Percentiles rank a stretch among this genome's conserved stretches.
phyloP scores from a whole-genome alignment of 2,797 vertebrate species.

The Alcedo atthis region DNA sequence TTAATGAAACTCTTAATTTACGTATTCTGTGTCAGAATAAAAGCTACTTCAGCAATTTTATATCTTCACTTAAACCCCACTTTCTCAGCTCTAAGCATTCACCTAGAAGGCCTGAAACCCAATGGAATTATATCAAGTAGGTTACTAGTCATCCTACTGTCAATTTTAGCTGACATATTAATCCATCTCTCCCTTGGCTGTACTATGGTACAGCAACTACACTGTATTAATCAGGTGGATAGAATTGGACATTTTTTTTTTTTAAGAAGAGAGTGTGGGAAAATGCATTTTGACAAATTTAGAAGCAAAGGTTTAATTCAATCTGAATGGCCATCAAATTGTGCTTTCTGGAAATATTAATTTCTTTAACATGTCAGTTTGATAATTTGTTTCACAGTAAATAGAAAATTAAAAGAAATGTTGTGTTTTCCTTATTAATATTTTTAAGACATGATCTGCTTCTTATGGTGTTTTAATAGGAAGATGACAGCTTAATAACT shows the following conservation, averaged over 20 bases:
- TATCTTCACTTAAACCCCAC: constrained; percentile 18
- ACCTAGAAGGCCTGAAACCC: constrained; percentile 43
- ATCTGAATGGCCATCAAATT: not conserved
- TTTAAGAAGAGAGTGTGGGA: constrained; percentile 24
- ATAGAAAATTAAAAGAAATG: not conserved
- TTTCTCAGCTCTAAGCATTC: constrained; percentile 26
- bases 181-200: constrained; percentile 70
- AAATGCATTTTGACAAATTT: constrained; percentile 41
- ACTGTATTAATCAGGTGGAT: constrained; percentile 63
- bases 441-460: not conserved
- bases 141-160: constrained; percentile 62
- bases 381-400: not conserved
- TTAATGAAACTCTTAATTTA: not conserved
- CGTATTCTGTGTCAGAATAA: not conserved
- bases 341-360: not conserved
- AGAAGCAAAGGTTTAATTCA: constrained; percentile 7
- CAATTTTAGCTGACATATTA: constrained; percentile 76
- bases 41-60: not conserved
- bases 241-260: not conserved
- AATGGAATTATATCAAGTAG: constrained; percentile 56
- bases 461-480: not conserved
- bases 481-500: not conserved
- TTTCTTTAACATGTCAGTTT: not conserved
- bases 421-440: not conserved
- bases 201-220: constrained; percentile 31